Base-by-base conservation (phyloP, 2,797 vertebrate species). In the Paedocypris micromegethes region DNA sequence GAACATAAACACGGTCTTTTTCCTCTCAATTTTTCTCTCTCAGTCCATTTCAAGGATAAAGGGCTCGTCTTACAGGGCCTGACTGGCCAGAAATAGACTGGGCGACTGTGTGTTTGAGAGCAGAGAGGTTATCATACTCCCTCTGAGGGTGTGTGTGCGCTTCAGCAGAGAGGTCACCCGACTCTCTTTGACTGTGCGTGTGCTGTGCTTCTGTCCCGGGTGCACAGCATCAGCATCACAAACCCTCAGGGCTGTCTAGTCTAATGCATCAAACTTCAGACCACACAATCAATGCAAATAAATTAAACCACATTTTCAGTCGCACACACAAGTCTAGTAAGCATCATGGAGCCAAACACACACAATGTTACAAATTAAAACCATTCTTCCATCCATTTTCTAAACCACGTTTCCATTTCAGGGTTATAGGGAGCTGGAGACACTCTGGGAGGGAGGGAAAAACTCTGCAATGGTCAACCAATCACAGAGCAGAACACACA, bases 31-130 rank as follows among this genome's bases (percentile, higher is more conserved):
- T 62, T 61, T 56, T 8, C 46, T 42, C 44, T 63, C 57, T 45
- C 64, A 59, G 44, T 52, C 37, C 9, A 62, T 62, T 48, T 73
- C 58, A 73, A 68, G 47, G 58, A 68, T 67, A 63, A 73, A 73
- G 53, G 9, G 65, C 53, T 73, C 5, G 54, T 73, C 71, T 68
- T 63, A 63, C 58, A 48, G 42, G 9, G 42, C 58, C 52, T 41
- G 47, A 56, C 54, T 50, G 8, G 52, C 47, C 53, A 68, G 71
- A 68, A 60, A 70, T 63, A 70, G 68, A 68, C 41, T 41, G 6
- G 9, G 4, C 5, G 44, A 2, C 3, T 8, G 57, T 59, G 57
- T 45, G 43, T 58, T 42, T 23, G 57, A 23, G 56, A n/a, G 56
- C 23, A 23, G 23, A 23, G 23, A 23, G 23, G 23, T 23, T 23